Evolutionary conservation across 2,113 vertebrate genomes (phyloP), one percentile per base, ranked within the genome.

Genomic region (Eulemur macaco): DNA sequence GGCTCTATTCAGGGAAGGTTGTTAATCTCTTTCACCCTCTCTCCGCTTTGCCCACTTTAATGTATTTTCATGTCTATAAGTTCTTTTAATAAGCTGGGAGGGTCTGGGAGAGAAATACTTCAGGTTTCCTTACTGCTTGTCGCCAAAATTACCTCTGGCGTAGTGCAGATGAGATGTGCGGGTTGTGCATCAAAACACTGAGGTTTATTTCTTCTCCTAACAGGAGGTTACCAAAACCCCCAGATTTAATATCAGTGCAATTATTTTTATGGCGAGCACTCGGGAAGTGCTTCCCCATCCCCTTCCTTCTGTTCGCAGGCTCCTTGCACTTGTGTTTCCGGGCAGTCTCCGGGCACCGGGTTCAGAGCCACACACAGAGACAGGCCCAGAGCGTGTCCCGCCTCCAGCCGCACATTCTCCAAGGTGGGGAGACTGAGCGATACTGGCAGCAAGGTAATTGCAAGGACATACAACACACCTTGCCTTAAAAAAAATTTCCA

Each of bases 41-140:
- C 86, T 97, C 83, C 37, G 91, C 92, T 94, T 97, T 97, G 97
- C 98, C 95, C 96, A 95, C 97, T 97, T 97, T 97, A 97, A 97
- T 97, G 95, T 96, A 97, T 97, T 97, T 97, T 96, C 98, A 97
- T 89, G 97, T 97, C 98, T 97, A 86, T 97, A 95, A 95, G 97
- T 97, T 97, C 97, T 97, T 97, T 96, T 97, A 98, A 97, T 97
- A 98, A 94, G 96, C 96, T 96, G 97, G 98, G 96, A 96, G 97
- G 97, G 96, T 94, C 95, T 42, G 74, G n/a, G 89, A 93, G 97
- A 96, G 95, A 96, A 94, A 97, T 69, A 91, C 94, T 95, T 96
- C 96, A 86, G 96, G 94, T 93, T 85, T 97, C 95, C 95, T 96
- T 56, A 47, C 94, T 96, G 97, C 96, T 97, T 3, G 58, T 89